phyloP scores from a whole-genome alignment of 2,113 vertebrate genomes.

The Pachypanchax playfairii region DNA sequence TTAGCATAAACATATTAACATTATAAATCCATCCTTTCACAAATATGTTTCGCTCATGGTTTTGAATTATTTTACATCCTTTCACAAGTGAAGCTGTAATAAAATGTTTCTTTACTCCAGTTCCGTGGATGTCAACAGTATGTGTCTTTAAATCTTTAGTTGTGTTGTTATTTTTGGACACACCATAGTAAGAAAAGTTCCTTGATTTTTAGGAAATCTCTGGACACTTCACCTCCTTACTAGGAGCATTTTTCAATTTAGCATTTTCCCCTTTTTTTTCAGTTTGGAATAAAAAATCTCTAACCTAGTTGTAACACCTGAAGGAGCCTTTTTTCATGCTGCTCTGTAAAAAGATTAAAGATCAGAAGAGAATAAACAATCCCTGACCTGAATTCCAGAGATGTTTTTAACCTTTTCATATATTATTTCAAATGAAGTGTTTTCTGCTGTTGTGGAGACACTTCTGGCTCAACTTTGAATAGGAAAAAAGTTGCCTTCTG shows the following conservation, averaged over 20 bases:
- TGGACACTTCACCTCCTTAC: background rate
- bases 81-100: no score
- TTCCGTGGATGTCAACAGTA: background rate
- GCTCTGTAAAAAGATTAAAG: constrained; percentile 12
- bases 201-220: background rate
- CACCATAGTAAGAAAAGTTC: background rate
- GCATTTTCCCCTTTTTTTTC: constrained; percentile 4
- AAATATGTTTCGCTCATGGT: no score
- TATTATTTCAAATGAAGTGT: background rate
- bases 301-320: constrained; percentile 27
- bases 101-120: no score
- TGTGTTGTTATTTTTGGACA: background rate
- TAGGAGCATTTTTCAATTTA: background rate
- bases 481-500: background rate
- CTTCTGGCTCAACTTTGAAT: constrained; percentile 1
- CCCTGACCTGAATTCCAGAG: background rate
- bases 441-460: background rate
- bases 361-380: background rate
- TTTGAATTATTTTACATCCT: background rate
- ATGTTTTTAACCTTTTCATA: constrained; percentile 3
- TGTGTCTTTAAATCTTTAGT: background rate
- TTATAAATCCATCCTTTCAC: background rate
- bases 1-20: background rate
- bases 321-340: constrained; percentile 3
- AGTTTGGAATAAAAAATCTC: background rate